Base-by-base conservation (phyloP, 1,140 invertebrate species). In the Aricia agestis region DNA sequence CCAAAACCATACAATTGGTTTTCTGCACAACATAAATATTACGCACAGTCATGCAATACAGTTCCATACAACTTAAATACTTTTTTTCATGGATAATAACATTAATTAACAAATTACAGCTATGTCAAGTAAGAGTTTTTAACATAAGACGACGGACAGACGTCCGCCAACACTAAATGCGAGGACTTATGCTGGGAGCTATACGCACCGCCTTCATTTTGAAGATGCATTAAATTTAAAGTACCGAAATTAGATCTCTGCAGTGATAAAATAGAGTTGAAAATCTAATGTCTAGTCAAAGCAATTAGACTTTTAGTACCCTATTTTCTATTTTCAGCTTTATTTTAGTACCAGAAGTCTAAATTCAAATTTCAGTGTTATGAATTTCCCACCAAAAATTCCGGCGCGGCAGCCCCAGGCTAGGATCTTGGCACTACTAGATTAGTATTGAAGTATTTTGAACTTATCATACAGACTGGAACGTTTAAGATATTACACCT, bases 351-450 rank as follows among this genome's bases (percentile, higher is more conserved):
- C 25, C 6, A 36, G 2, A 36, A 36, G 9, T 9, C 36, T 7
- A 36, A 36, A 36, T 36, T 36, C 5, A 4, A 5, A 36, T 36
- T 36, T 36, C 36, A 6, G 36, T 36, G 36, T 9, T 7, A 6
- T 7, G 9, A 25, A 25, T 25, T 25, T 25, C 25, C 25, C 36
- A 7, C 36, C 36, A 36, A 36, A 9, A 36, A 36, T 9, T 36
- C 9, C 36, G 36, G 36, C 36, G 36, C 36, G 36, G 5, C 36
- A 36, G 36, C 9, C 36, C 36, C 36, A 36, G 36, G 36, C 36
- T 36, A 9, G 73, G 75, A 80, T 78, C 81, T 84, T 85, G 86
- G 86, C 83, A 86, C 82, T 78, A 75, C 75, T 76, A 78, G 45
- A 80, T 74, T 72, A 75, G 76, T 75, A 69, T 74, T 79, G 75